These are phyloP conservation scores for Caradrina kadenii DNA, from an alignment of 2,888 invertebrate species.

Conservation along the genomic window DNA sequence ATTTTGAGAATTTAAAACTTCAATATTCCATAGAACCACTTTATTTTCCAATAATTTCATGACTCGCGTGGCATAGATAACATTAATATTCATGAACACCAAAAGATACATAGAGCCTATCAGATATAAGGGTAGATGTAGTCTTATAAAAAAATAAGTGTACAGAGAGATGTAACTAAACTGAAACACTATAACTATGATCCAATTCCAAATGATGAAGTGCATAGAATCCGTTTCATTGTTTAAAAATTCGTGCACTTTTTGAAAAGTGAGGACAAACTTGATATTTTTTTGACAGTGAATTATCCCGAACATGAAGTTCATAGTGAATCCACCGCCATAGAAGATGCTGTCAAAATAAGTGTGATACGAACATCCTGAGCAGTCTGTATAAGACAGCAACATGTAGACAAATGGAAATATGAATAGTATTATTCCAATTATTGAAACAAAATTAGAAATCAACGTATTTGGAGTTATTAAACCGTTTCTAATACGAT, in stretches of 20 bases:
- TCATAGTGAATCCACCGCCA: conserved; percentile 6
- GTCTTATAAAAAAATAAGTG: neutral
- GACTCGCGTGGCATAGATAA: conserved; percentile 27
- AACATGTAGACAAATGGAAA: neutral
- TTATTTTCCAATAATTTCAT: conserved; percentile 35
- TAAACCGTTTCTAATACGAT: conserved; percentile 10
- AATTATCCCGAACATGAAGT: neutral
- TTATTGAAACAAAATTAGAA: neutral
- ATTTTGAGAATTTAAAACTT: conserved; percentile 3
- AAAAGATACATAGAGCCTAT: neutral
- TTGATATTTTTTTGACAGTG: neutral
- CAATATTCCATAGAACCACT: conserved; percentile 39
- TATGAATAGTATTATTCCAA: conserved; percentile 4
- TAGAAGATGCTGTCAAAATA: conserved; percentile 15
- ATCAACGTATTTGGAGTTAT: conserved; percentile 1
- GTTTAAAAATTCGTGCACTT: conserved; percentile 19
- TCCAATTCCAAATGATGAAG: conserved; percentile 15
- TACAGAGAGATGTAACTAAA: neutral
- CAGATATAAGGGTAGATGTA: neutral
- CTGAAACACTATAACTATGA: neutral
- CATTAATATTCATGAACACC: conserved; percentile 25
- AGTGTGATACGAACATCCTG: neutral
- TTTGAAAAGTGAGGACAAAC: conserved; percentile 29
- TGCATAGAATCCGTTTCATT: neutral
- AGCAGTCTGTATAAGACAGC: too few species aligned